Base-by-base conservation (phyloP, 2,113 vertebrate species). In the Oriolus oriolus region DNA sequence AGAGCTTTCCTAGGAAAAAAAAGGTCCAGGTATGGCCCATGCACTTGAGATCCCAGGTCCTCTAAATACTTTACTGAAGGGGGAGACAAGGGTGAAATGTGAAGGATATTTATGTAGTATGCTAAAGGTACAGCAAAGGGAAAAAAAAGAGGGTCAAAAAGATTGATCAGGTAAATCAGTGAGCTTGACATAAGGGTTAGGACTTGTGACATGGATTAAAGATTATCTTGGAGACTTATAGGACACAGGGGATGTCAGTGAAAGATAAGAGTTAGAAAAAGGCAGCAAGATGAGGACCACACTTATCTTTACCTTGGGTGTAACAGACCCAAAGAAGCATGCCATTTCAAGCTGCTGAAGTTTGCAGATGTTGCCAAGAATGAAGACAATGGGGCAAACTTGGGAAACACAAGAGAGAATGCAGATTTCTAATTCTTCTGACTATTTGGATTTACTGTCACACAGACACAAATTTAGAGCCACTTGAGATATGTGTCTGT, bases 171-270 rank as follows among this genome's bases (percentile, higher is more conserved):
- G 44, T 75, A 91, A 84, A 1, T 93, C 14, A 10, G 69, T 87
- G 84, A 89, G 74, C 37, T 81, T 93, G 93, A 96, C 70, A 49
- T 66, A 87, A 92, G 30, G 73, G 79, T 88, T 87, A 77, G 45
- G 52, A 79, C 73, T 93, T 89, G 76, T 77, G 76, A 91, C 95
- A 96, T 44, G 76, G 95, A 85, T 96, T 96, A 93, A 96, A 92
- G 88, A 94, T 94, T 90, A 91, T 37, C 65, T 77, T 91, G 45
- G 73, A 91, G 77, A 78, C 54, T 83, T 90, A 89, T 16, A 87
- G 92, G 76, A 71, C 54, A 71, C 33, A 52, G 37, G 49, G 54
- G n/a, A 73, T 94, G 56, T 60, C 75, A 87, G 91, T 65, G 75
- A 89, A 84, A 92, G 86, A 86, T 85, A 96, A 91, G 57, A 93